Conservation (phyloP, 2,888 invertebrate species). For the Lasioglossum oenotherae region DNA sequence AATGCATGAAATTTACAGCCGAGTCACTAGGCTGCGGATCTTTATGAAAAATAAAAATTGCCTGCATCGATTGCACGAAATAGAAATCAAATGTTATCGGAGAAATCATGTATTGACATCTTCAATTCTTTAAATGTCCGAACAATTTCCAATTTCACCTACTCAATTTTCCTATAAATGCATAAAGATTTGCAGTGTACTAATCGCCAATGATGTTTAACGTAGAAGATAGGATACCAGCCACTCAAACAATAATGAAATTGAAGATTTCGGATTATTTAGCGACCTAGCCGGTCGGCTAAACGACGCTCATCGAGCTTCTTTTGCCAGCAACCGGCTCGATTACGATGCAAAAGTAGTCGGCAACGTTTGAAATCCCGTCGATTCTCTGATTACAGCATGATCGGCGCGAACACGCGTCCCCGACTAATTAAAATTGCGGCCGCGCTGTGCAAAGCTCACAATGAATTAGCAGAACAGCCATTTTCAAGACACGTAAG, state of each 20-base stretch:
- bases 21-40: no score
- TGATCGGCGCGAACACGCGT: conserved; percentile 36
- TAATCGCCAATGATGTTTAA: not conserved
- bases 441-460: conserved; percentile 34
- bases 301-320: not conserved
- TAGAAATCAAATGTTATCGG: no score
- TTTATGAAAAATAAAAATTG: no score
- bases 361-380: conserved; percentile 1
- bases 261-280: not conserved
- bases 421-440: conserved; percentile 63
- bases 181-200: no score
- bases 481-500: conserved; percentile 57
- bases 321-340: not conserved
- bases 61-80: no score
- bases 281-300: not conserved
- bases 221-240: not conserved
- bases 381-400: conserved; percentile 8
- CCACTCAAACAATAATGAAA: not conserved
- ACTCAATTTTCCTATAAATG: no score
- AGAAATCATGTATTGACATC: no score
- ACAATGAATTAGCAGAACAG: conserved; percentile 48
- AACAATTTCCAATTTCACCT: no score
- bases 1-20: not conserved
- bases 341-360: not conserved
- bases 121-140: no score